Evolutionary conservation across 2,888 invertebrate genomes (phyloP).

Genomic region (Agonopterix heracliana): DNA sequence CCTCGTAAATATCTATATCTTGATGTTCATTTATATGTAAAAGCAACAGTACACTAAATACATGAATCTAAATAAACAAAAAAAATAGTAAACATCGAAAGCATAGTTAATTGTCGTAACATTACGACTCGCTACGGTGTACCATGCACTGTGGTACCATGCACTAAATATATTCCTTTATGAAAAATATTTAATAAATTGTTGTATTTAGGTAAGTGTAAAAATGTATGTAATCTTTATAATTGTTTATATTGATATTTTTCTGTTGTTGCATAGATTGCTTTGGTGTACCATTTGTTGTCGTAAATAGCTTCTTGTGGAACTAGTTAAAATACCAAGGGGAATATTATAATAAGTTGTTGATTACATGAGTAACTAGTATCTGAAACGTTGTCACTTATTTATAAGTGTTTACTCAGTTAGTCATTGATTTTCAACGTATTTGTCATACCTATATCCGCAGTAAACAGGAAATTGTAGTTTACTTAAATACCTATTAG

Average conservation of each 20-base stretch:
- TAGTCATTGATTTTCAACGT: no score
- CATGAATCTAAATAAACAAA: slow-evolving; percentile 34
- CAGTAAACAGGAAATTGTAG: no score
- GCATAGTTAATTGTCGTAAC: slow-evolving; percentile 34
- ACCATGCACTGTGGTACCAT: no score
- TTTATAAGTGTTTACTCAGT: no score
- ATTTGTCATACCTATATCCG: no score
- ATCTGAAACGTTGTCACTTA: no score
- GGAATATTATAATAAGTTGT: no score
- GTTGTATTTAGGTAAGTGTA: slow-evolving; percentile 25
- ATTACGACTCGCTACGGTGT: slow-evolving; percentile 29
- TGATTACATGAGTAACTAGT: no score
- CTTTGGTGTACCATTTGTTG: slow-evolving; percentile 19
- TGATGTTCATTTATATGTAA: slow-evolving; percentile 26
- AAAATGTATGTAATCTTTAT: slow-evolving; percentile 23
- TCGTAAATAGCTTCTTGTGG: no score
- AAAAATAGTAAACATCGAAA: slow-evolving; percentile 46
- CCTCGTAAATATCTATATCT: slow-evolving; percentile 36
- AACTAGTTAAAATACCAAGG: no score
- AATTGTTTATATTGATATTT: slow-evolving; percentile 5
- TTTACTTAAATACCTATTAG: no score
- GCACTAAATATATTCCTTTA: slow-evolving; percentile 39
- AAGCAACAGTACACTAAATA: slow-evolving; percentile 43
- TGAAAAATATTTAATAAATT: slow-evolving; percentile 35
- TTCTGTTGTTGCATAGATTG: background rate